These are phyloP conservation scores for Etia nguti DNA, from an alignment of 2,113 vertebrate genomes.

Conservation along the genomic window DNA sequence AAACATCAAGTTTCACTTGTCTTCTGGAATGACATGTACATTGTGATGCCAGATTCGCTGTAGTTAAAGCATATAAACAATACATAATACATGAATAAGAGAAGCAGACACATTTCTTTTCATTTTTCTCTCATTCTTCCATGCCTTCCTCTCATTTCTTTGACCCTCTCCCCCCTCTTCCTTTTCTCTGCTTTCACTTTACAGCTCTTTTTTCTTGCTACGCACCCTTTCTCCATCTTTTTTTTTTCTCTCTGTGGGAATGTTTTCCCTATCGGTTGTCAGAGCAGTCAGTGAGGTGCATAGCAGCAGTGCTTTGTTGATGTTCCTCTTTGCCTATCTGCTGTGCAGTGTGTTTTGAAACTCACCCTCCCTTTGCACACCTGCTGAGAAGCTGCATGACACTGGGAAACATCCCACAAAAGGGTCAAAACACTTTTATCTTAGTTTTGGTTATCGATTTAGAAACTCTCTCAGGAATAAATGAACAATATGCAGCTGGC, in stretches of 20 bases:
- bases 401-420: constrained; percentile 64
- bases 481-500: constrained; percentile 48
- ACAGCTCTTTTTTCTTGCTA: not conserved
- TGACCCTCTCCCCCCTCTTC: not conserved
- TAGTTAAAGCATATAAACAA: not conserved
- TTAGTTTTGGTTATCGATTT: constrained; percentile 59
- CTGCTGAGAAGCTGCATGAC: constrained; percentile 64
- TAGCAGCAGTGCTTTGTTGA: constrained; percentile 65
- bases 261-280: constrained; percentile 55
- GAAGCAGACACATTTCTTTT: not conserved
- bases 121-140: not conserved
- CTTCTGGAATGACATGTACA: not conserved
- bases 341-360: constrained; percentile 67
- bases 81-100: not conserved
- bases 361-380: constrained; percentile 57
- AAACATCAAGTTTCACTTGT: not conserved
- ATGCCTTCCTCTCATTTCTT: not conserved
- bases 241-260: constrained; percentile 38
- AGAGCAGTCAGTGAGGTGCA: constrained; percentile 54
- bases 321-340: constrained; percentile 61
- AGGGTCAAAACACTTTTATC: constrained; percentile 66
- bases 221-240: constrained; percentile 1
- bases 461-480: constrained; percentile 58
- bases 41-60: not conserved
- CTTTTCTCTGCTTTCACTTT: not conserved